Evolutionary conservation across 2,113 vertebrate genomes (phyloP).

Genomic region (Tiliqua scincoides): DNA sequence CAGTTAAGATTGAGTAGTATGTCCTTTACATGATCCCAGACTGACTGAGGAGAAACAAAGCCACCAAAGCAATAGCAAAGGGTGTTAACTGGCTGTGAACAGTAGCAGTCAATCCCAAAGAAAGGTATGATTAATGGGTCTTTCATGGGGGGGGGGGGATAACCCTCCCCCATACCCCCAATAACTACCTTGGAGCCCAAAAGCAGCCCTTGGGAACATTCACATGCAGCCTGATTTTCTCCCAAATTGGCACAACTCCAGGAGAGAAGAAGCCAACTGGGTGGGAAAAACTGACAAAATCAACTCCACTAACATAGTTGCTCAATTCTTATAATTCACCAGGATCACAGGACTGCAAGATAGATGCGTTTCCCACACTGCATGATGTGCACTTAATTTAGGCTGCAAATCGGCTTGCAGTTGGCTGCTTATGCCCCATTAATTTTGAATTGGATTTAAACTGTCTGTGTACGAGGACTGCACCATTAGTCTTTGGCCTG

Average conservation of each 20-base stretch:
- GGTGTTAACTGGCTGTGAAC: background rate
- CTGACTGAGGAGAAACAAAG: background rate
- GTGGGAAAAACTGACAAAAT: background rate
- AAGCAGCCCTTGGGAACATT: background rate
- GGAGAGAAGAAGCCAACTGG: background rate
- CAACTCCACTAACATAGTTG: too few relatives aligned
- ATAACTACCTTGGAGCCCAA: background rate
- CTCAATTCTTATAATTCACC: background rate
- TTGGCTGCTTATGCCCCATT: background rate
- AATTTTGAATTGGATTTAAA: background rate
- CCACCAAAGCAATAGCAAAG: background rate
- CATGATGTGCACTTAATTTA: background rate
- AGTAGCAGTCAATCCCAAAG: background rate
- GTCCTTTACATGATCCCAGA: background rate
- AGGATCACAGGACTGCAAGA: background rate
- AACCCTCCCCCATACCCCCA: background rate
- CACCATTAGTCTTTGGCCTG: background rate
- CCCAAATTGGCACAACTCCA: too few relatives aligned
- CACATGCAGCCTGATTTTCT: too few relatives aligned
- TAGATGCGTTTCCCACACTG: too few relatives aligned
- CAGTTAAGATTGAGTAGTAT: background rate
- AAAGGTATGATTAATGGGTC: background rate
- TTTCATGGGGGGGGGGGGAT: too few relatives aligned
- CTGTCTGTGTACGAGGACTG: too few relatives aligned
- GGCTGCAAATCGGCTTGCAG: background rate